Conservation (phyloP, 2,888 invertebrate genomes). For the Xestia xanthographa region DNA sequence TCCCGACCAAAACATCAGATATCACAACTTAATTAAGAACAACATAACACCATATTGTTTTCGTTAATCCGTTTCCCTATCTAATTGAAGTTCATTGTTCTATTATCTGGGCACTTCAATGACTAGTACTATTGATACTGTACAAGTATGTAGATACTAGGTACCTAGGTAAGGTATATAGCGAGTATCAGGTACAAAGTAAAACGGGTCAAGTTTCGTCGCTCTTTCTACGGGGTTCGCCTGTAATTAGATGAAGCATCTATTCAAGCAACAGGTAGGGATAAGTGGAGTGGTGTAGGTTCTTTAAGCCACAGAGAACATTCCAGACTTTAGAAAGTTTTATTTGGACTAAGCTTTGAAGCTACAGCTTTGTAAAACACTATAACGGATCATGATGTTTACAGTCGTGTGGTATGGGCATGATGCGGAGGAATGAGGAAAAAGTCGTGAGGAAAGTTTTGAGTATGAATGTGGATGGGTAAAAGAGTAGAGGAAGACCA, state of each 20-base stretch:
- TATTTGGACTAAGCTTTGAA: neutral
- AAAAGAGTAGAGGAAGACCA: no score
- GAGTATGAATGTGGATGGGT: no score
- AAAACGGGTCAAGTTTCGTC: constrained; percentile 57
- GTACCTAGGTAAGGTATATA: constrained; percentile 16
- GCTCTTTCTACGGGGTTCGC: constrained; percentile 39
- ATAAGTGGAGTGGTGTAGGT: neutral
- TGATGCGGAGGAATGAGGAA: no score
- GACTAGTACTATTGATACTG: constrained; percentile 25
- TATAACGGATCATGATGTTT: neutral
- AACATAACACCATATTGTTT: constrained; percentile 41
- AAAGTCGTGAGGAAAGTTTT: no score
- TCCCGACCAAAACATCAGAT: constrained; percentile 16
- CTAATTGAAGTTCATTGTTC: constrained; percentile 62
- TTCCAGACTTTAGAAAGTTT: neutral
- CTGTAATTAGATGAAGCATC: constrained; percentile 47
- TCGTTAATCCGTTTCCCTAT: constrained; percentile 52
- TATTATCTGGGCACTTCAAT: constrained; percentile 55
- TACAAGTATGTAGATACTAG: constrained; percentile 29
- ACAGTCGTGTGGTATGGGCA: no score
- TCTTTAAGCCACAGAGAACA: constrained; percentile 5
- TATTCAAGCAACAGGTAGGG: constrained; percentile 42
- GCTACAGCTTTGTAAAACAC: neutral
- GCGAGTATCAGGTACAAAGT: constrained; percentile 33
- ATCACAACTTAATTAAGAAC: constrained; percentile 32